These are phyloP conservation scores for Gorsachius goisagi DNA, from an alignment of 2,113 vertebrate genomes.

Conservation along the genomic window DNA sequence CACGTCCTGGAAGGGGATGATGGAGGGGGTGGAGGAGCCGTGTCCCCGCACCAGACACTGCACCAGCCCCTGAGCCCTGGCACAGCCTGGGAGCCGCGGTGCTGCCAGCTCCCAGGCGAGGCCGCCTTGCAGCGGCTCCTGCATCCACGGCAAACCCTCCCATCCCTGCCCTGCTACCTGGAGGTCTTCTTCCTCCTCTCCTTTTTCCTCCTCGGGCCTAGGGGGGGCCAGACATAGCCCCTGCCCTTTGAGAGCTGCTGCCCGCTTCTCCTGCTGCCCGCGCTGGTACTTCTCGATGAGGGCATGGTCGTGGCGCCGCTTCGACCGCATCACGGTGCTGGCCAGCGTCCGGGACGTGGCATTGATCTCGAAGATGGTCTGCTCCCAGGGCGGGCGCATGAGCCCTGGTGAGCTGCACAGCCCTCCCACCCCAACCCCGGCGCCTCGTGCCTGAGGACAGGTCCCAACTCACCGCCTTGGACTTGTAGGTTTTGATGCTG, in stretches of 20 bases:
- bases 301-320: conserved; percentile 78
- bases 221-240: fast-evolving
- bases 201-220: not conserved
- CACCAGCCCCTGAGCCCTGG: too few species aligned
- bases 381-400: fast-evolving
- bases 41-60: fast-evolving
- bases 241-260: conserved; percentile 14
- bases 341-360: conserved; percentile 83
- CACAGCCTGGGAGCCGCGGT: fast-evolving
- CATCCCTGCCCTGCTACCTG: not conserved
- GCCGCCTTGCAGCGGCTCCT: not conserved
- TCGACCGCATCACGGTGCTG: conserved; percentile 87
- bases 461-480: conserved; percentile 82
- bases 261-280: conserved; percentile 61
- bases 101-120: fast-evolving
- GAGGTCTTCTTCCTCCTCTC: conserved; percentile 34
- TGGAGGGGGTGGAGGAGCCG: too few species aligned
- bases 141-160: fast-evolving
- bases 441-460: fast-evolving
- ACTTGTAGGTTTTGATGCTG: conserved; percentile 86
- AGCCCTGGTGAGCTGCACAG: not conserved
- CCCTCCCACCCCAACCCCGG: not conserved
- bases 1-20: conserved; percentile 69
- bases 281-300: conserved; percentile 82
- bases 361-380: conserved; percentile 98